Conservation (phyloP, 1,140 invertebrate genomes). For the Stratiolaelaps scimitus region DNA sequence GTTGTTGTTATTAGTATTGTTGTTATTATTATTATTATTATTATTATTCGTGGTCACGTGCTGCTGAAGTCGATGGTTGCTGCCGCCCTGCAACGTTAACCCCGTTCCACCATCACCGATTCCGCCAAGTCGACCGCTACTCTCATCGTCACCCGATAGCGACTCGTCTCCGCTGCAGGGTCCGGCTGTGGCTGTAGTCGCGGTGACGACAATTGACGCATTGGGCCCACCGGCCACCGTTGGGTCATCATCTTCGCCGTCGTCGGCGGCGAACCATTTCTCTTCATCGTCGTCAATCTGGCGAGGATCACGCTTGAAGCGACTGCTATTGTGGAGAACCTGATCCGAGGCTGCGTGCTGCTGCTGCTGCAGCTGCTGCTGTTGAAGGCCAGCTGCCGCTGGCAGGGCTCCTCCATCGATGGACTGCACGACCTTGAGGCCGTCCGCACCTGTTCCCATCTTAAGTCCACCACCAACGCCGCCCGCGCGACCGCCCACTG, state of each 20-base stretch:
- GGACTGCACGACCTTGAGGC: neutral
- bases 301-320: conserved; percentile 75
- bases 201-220: too few species aligned
- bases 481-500: too few species aligned
- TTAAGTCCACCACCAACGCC: conserved; percentile 57
- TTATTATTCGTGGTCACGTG: too few species aligned
- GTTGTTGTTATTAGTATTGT: too few species aligned
- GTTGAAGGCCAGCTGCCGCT: neutral
- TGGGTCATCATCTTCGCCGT: conserved; percentile 64
- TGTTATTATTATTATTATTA: too few species aligned
- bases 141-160: conserved; percentile 5
- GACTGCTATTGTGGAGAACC: conserved; percentile 34
- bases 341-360: too few species aligned
- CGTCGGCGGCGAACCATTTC: conserved; percentile 96
- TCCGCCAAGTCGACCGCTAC: neutral
- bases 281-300: conserved; percentile 93
- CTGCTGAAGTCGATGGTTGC: too few species aligned
- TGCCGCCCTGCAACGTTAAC: too few species aligned
- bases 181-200: neutral
- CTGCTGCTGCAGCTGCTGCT: neutral
- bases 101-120: neutral
- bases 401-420: neutral
- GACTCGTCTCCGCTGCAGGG: neutral
- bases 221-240: too few species aligned
- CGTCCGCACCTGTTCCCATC: conserved; percentile 4